Percentiles rank a stretch among this genome's conserved stretches.
These are phyloP conservation scores for Caracal caracal DNA, from an alignment of 2,113 vertebrate genomes.

Conservation along the genomic window DNA sequence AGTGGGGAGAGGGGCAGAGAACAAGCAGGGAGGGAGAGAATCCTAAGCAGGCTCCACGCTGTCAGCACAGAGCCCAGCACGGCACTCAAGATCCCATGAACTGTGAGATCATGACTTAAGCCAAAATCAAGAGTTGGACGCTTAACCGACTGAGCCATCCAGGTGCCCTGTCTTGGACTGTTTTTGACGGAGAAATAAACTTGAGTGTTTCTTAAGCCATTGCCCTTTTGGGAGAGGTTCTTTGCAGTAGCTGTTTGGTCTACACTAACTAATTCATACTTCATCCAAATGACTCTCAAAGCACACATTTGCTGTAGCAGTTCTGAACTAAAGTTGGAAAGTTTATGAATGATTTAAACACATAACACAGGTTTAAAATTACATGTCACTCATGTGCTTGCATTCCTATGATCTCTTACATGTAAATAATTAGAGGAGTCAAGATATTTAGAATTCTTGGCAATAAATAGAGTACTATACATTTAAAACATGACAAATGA, in stretches of 20 bases:
- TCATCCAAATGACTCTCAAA: not conserved
- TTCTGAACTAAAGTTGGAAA: not conserved
- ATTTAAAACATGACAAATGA: not conserved
- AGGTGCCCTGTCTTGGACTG: not conserved
- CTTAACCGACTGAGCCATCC: no score
- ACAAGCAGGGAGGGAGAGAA: no score
- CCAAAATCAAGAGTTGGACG: no score
- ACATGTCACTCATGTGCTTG: not conserved
- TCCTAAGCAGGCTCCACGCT: no score
- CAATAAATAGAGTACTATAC: not conserved
- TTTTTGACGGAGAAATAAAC: not conserved
- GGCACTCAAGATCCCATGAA: no score
- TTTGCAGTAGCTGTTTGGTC: not conserved
- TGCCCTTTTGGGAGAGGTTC: not conserved
- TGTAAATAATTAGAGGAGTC: not conserved
- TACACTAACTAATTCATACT: not conserved
- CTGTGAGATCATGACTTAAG: no score
- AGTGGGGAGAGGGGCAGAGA: no score
- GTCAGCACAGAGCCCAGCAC: no score
- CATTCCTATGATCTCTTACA: not conserved
- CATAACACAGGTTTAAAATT: not conserved
- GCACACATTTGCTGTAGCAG: not conserved
- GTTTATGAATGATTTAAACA: constrained; percentile 7
- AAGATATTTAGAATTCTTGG: not conserved
- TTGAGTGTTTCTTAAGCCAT: not conserved